These are phyloP conservation scores for Enchytraeus crypticus DNA, from an alignment of 2,888 invertebrate species.

Conservation along the genomic window DNA sequence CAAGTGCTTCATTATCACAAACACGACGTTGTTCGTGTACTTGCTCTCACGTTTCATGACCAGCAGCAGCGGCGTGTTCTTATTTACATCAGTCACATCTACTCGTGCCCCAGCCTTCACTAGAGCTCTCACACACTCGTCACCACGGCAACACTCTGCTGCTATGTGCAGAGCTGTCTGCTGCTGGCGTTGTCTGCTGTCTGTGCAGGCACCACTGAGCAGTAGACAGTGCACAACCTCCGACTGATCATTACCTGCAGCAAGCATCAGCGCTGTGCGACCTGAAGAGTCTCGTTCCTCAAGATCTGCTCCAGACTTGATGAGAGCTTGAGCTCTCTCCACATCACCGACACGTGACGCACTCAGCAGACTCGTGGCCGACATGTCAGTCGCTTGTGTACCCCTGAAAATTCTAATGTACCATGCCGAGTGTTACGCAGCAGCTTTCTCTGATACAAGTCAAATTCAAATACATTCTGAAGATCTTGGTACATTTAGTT, in stretches of 20 bases:
- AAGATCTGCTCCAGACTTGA: conserved; percentile 27
- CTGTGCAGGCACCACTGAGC: conserved; percentile 22
- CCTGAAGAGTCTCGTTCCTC: conserved; percentile 24
- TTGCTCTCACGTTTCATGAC: conserved; percentile 26
- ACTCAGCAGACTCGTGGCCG: too few relatives aligned
- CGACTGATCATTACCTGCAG: conserved; percentile 19
- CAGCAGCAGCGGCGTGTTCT: conserved; percentile 37
- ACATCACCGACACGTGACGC: conserved; percentile 29
- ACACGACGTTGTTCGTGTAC: background rate
- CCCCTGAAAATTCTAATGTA: too few relatives aligned
- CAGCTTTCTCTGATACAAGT: too few relatives aligned
- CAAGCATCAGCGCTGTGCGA: conserved; percentile 30
- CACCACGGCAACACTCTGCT: conserved; percentile 29
- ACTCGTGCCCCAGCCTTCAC: conserved; percentile 31
- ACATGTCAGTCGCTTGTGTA: too few relatives aligned
- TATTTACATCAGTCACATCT: conserved; percentile 28
- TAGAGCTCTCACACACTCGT: conserved; percentile 30
- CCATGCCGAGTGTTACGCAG: too few relatives aligned
- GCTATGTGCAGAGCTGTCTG: conserved; percentile 34
- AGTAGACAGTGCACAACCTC: conserved; percentile 12
- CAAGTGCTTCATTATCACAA: conserved; percentile 5
- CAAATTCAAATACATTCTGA: too few relatives aligned
- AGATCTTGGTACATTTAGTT: too few relatives aligned
- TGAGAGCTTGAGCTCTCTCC: conserved; percentile 30
- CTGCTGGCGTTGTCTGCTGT: conserved; percentile 19